Conservation (phyloP, 2,797 vertebrate genomes). For the Typhlichthys eigenmanni region DNA sequence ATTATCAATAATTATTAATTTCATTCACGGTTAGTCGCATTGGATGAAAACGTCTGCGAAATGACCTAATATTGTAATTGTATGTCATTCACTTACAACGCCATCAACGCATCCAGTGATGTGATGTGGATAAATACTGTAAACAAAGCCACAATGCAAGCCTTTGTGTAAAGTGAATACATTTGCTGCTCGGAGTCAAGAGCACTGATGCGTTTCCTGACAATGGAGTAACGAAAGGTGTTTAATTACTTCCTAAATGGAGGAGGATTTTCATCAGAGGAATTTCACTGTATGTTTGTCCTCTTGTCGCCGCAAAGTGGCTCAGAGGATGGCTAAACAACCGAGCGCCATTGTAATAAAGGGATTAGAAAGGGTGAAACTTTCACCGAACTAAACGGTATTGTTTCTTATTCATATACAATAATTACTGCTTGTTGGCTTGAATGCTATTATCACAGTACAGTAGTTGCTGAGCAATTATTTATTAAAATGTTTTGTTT, state of each 20-base stretch:
- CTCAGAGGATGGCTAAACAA: slow-evolving; percentile 30
- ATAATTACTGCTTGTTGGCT: neutral
- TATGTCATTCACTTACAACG: neutral
- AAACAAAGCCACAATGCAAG: slow-evolving; percentile 30
- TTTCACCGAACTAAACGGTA: slow-evolving; percentile 8
- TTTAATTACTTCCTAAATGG: slow-evolving; percentile 56
- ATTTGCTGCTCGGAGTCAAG: slow-evolving; percentile 10
- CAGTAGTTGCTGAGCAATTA: neutral
- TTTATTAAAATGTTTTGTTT: neutral
- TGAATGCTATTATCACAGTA: neutral
- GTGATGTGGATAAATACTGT: slow-evolving; percentile 3
- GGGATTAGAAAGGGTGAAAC: slow-evolving; percentile 39
- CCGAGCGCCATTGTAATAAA: slow-evolving; percentile 37
- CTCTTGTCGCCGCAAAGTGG: slow-evolving; percentile 31
- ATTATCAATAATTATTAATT: too few species aligned
- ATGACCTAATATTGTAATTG: too few species aligned
- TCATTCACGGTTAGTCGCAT: too few species aligned
- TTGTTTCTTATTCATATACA: slow-evolving; percentile 15
- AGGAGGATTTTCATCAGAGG: slow-evolving; percentile 29
- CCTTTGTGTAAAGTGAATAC: slow-evolving; percentile 29
- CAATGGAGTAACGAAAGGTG: slow-evolving; percentile 37
- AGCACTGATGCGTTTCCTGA: slow-evolving; percentile 23
- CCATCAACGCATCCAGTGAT: slow-evolving; percentile 18
- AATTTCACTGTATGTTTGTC: slow-evolving; percentile 34
- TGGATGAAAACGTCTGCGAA: too few species aligned